Conservation (phyloP, 2,797 vertebrate species). For the Sparus aurata region DNA sequence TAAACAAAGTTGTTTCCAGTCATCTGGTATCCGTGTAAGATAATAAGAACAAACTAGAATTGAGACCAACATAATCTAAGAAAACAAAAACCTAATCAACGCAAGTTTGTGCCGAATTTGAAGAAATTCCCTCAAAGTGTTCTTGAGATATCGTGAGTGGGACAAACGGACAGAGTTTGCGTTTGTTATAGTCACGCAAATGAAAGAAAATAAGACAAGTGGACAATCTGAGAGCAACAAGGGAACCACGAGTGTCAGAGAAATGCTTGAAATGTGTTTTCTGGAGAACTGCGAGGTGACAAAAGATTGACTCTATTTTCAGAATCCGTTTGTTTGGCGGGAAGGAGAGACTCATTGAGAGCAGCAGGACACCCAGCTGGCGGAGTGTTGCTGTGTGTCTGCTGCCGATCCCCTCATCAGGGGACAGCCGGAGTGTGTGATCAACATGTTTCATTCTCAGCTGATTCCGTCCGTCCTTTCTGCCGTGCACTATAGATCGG, state of each 20-base stretch:
- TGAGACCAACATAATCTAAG: no score
- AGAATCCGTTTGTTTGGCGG: slow-evolving; percentile 47
- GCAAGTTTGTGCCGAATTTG: no score
- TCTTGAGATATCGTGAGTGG: no score
- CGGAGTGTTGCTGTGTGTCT: slow-evolving; percentile 37
- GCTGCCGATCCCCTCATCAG: slow-evolving; percentile 38
- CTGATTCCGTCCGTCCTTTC: slow-evolving; percentile 9
- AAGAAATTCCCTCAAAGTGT: no score
- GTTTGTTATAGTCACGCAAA: no score
- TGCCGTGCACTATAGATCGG: slow-evolving; percentile 18
- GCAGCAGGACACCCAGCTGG: slow-evolving; percentile 65
- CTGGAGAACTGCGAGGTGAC: slow-evolving; percentile 21
- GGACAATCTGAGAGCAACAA: background rate
- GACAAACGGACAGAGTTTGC: background rate
- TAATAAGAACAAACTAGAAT: background rate
- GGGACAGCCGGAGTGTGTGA: slow-evolving; percentile 13
- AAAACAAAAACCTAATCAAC: no score
- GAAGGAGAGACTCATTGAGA: slow-evolving; percentile 49
- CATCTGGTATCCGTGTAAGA: background rate
- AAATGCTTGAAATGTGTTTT: slow-evolving; percentile 40
- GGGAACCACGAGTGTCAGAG: background rate
- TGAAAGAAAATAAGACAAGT: background rate
- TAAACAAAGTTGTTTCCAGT: background rate
- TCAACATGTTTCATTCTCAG: slow-evolving; percentile 10
- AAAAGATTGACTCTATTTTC: slow-evolving; percentile 60